phyloP scores from a whole-genome alignment of 1,140 invertebrate species.

The Megalopta genalis region DNA sequence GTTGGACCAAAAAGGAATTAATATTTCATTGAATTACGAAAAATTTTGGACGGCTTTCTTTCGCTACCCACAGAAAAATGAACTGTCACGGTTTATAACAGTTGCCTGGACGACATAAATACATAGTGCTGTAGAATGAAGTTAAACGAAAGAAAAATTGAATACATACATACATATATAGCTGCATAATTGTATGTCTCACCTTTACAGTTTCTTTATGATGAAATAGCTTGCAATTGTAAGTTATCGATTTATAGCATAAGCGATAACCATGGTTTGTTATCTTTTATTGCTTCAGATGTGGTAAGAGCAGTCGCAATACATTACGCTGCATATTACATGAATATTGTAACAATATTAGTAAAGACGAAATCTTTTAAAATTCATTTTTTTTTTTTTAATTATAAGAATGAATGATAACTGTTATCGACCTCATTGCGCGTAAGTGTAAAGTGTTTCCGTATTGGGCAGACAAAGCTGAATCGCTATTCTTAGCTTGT shows the following conservation, averaged over 20 bases:
- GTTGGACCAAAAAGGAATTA: background rate
- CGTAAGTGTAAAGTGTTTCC: background rate
- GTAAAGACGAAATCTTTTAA: too few species aligned
- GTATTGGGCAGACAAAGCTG: background rate
- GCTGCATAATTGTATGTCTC: too few species aligned
- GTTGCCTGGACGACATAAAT: conserved; percentile 45
- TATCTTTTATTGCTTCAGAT: background rate
- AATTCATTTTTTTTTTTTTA: too few species aligned
- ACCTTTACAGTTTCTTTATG: too few species aligned
- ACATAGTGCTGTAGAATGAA: background rate
- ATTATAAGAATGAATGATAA: too few species aligned
- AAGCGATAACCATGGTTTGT: too few species aligned
- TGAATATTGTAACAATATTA: background rate
- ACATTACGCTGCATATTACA: background rate
- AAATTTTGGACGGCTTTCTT: conserved; percentile 42
- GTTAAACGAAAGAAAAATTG: conserved; percentile 11
- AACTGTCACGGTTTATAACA: conserved; percentile 48
- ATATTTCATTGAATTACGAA: conserved; percentile 10
- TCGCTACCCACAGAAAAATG: conserved; percentile 26
- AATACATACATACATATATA: background rate
- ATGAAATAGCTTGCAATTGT: background rate
- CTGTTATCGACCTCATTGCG: too few species aligned
- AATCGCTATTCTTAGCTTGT: background rate
- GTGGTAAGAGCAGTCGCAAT: background rate
- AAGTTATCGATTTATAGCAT: background rate